A percentile compares a stretch with the other conserved stretches of the same genome.
Conservation (phyloP, 1,140 invertebrate genomes). For the Panagrolaimus sp. region DNA sequence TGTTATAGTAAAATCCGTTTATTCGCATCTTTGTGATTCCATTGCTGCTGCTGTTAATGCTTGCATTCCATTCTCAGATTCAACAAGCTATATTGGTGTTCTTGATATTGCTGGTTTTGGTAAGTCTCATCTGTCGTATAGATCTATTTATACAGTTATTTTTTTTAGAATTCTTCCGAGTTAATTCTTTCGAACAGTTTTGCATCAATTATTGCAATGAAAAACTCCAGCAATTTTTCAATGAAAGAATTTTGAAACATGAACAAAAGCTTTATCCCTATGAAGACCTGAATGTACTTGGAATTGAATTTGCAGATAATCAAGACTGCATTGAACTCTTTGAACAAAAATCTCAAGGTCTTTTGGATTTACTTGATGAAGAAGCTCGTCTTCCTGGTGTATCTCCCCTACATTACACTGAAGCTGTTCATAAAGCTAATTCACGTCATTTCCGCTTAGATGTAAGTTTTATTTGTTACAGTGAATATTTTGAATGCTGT, state of each 20-base stretch:
- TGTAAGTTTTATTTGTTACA: too few relatives aligned
- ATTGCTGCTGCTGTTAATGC: conserved; percentile 76
- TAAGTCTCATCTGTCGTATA: too few relatives aligned
- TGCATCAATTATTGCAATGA: conserved; percentile 97
- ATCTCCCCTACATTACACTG: conserved; percentile 80
- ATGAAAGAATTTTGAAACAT: conserved; percentile 77
- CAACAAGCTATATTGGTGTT: conserved; percentile 78
- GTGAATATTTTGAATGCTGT: too few relatives aligned
- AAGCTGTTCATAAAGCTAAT: conserved; percentile 77
- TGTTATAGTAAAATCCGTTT: conserved; percentile 88
- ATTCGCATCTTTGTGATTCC: conserved; percentile 87
- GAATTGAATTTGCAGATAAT: conserved; percentile 89
- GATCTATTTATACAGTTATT: too few relatives aligned
- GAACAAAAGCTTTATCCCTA: conserved; percentile 87
- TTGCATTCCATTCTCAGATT: conserved; percentile 81
- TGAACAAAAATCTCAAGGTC: conserved; percentile 77
- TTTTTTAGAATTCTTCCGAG: conserved; percentile 77
- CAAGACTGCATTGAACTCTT: conserved; percentile 91
- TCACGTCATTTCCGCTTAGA: conserved; percentile 68
- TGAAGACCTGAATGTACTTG: conserved; percentile 83
- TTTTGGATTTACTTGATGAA: conserved; percentile 87
- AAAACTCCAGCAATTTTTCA: conserved; percentile 99
- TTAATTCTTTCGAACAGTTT: conserved; percentile 83
- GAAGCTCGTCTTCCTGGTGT: conserved; percentile 90
- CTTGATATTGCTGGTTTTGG: conserved; percentile 89